Percentiles rank a stretch among this genome's conserved stretches.
These are phyloP conservation scores for Arothron firmamentum DNA, from an alignment of 2,113 vertebrate genomes.

Conservation along the genomic window DNA sequence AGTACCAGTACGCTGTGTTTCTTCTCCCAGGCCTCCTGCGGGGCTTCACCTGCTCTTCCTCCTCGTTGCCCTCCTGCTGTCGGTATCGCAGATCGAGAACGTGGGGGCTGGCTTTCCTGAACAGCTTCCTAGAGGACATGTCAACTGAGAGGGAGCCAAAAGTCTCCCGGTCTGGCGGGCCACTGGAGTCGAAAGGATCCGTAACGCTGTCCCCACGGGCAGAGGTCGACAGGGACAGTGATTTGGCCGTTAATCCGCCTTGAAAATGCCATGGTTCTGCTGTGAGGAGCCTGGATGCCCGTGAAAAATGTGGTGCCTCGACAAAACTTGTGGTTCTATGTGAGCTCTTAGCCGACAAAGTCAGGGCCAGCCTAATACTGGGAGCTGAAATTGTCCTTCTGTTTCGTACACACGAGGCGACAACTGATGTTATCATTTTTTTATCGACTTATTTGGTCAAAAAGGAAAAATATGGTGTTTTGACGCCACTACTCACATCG, in stretches of 20 bases:
- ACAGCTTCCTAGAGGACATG: slow-evolving; percentile 69
- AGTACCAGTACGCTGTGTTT: slow-evolving; percentile 91
- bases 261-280: not conserved
- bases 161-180: not conserved
- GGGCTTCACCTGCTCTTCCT: not conserved
- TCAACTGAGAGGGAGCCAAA: slow-evolving; percentile 53
- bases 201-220: not conserved
- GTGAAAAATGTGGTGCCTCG: not conserved
- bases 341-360: not conserved
- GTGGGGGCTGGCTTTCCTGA: slow-evolving; percentile 70
- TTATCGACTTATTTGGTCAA: not conserved
- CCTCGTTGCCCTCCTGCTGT: not conserved
- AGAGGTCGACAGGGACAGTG: slow-evolving; percentile 12
- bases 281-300: not conserved
- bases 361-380: not conserved
- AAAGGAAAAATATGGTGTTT: not conserved
- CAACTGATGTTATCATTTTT: slow-evolving; percentile 43
- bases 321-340: not conserved
- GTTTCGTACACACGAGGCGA: slow-evolving; percentile 26
- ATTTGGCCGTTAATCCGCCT: not conserved
- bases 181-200: not conserved
- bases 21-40: slow-evolving; percentile 37
- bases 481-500: too few relatives aligned
- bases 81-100: slow-evolving; percentile 63
- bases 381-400: slow-evolving; percentile 16